Conservation (phyloP, 2,113 vertebrate genomes). For the Salvelinus namaycush region DNA sequence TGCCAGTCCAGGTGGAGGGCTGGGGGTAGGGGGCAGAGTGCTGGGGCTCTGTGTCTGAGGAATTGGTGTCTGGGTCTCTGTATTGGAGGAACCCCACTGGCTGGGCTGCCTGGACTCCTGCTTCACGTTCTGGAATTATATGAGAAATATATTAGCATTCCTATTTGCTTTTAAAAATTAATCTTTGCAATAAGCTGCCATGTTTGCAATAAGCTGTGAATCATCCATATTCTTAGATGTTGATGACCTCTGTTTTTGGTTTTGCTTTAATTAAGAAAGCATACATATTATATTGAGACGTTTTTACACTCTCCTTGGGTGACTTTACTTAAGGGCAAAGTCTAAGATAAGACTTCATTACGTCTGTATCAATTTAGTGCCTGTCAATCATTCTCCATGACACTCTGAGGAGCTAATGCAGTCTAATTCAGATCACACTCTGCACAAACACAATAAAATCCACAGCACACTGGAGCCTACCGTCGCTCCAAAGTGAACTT, state of each 20-base stretch:
- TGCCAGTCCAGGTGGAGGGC: slow-evolving; percentile 63
- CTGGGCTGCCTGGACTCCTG: slow-evolving; percentile 57
- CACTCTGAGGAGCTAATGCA: not conserved
- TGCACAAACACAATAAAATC: not conserved
- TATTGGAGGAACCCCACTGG: slow-evolving; percentile 46
- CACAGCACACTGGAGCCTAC: not conserved
- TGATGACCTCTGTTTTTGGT: not conserved
- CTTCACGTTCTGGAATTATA: slow-evolving; percentile 53
- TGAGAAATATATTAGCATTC: not conserved
- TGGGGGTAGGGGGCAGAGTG: slow-evolving; percentile 29
- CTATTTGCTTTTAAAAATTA: not conserved
- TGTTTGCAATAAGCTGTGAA: not conserved
- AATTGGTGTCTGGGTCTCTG: slow-evolving; percentile 23
- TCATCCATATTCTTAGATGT: not conserved
- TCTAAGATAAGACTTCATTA: slow-evolving; percentile 1
- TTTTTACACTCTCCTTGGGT: not conserved
- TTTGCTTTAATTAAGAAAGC: not conserved
- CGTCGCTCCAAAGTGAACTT: slow-evolving; percentile 12
- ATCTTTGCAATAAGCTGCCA: not conserved
- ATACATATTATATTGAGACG: not conserved
- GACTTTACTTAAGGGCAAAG: not conserved
- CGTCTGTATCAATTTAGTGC: not conserved
- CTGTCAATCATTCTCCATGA: not conserved
- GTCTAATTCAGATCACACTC: not conserved
- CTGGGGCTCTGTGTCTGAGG: slow-evolving; percentile 46